Percentiles rank a stretch among this genome's conserved stretches.
Evolutionary conservation across 2,113 vertebrate species (phyloP).

Genomic region (Zosterops japonicus): DNA sequence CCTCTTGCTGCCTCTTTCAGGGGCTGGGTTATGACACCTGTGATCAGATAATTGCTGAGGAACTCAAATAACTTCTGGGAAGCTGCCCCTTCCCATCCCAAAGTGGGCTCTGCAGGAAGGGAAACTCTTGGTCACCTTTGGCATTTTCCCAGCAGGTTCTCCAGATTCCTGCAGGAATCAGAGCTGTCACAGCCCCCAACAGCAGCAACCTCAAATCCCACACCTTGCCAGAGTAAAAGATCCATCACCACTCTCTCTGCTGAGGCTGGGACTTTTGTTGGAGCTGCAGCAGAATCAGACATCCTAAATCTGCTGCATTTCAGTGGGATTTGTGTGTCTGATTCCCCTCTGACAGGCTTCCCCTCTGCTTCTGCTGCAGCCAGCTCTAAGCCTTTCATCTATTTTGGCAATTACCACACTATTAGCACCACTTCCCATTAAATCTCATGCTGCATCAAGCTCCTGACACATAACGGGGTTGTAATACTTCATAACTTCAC

Average conservation of each 20-base stretch:
- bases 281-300: background rate
- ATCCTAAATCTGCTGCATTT: background rate
- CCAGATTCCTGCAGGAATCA: background rate
- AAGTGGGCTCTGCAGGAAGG: accelerated
- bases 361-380: background rate
- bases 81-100: accelerated
- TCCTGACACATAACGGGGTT: background rate
- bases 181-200: accelerated
- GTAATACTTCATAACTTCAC: background rate
- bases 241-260: background rate
- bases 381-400: background rate
- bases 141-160: background rate
- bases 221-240: background rate
- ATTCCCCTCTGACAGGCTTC: background rate
- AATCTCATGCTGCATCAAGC: background rate
- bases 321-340: background rate
- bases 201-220: background rate
- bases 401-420: background rate
- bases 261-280: background rate
- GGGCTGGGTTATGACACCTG: background rate
- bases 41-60: background rate
- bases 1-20: background rate
- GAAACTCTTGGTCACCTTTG: background rate
- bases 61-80: background rate
- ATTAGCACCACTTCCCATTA: background rate